phyloP scores from a whole-genome alignment of 2,113 vertebrate species.

The Dicaeum eximium region DNA sequence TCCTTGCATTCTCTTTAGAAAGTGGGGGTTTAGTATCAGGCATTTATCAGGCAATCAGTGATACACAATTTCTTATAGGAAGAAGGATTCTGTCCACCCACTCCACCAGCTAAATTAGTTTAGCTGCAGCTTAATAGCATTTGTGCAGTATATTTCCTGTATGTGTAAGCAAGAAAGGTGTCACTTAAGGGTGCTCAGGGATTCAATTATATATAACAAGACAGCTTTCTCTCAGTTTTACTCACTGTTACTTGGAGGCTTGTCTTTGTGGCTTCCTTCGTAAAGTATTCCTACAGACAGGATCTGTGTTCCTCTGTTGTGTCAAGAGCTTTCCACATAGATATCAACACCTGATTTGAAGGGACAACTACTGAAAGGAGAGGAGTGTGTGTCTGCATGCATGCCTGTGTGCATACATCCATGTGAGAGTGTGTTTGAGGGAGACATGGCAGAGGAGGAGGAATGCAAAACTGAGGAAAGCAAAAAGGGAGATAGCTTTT shows the following conservation, averaged over 20 bases:
- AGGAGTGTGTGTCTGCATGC: neutral
- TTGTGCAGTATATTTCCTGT: constrained; percentile 61
- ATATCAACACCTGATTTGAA: constrained; percentile 26
- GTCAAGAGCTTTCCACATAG: neutral
- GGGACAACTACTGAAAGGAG: neutral
- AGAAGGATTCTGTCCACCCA: constrained; percentile 39
- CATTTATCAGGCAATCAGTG: constrained; percentile 33
- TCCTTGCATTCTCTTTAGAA: constrained; percentile 4
- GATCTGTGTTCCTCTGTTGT: neutral
- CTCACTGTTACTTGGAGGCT: neutral
- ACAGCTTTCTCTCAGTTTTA: constrained; percentile 19
- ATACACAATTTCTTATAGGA: constrained; percentile 46
- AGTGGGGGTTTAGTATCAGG: neutral
- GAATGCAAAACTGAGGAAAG: neutral
- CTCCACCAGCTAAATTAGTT: constrained; percentile 48
- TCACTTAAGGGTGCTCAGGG: constrained; percentile 39
- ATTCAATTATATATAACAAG: constrained; percentile 54
- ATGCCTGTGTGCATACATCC: neutral
- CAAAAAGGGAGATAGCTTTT: neutral
- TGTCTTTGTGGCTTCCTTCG: neutral
- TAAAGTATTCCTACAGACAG: constrained; percentile 2
- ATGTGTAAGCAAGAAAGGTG: constrained; percentile 52
- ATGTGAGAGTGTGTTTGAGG: neutral
- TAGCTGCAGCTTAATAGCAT: constrained; percentile 51
- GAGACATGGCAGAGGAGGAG: neutral